Percentiles rank a stretch among this genome's conserved stretches.
phyloP scores from a whole-genome alignment of 2,888 invertebrate species.

The Willowsia nigromaculata region DNA sequence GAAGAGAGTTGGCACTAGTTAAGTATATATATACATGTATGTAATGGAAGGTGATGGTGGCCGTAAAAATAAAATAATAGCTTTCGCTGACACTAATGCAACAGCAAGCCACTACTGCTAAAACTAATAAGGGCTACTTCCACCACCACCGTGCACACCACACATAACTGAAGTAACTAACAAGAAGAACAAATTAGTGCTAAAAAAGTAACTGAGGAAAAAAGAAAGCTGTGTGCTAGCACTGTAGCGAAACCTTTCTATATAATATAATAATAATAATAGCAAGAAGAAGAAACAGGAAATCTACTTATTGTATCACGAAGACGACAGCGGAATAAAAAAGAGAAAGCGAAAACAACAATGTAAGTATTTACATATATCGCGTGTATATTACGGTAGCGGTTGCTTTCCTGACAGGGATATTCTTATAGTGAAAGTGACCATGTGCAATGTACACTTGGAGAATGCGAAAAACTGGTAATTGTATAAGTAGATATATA shows the following conservation, averaged over 20 bases:
- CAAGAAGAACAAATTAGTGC: slow-evolving; percentile 69
- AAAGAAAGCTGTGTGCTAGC: not conserved
- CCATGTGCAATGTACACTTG: not conserved
- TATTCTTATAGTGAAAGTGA: not conserved
- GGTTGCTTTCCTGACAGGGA: not conserved
- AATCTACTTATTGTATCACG: slow-evolving; percentile 50
- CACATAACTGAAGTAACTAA: slow-evolving; percentile 57
- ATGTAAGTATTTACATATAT: slow-evolving; percentile 18
- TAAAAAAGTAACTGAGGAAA: slow-evolving; percentile 40
- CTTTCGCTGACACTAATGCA: slow-evolving; percentile 73
- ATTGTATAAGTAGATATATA: slow-evolving; percentile 33
- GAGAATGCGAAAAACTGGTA: slow-evolving; percentile 2
- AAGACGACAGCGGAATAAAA: slow-evolving; percentile 32
- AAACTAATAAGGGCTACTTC: slow-evolving; percentile 73
- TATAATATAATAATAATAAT: slow-evolving; percentile 1
- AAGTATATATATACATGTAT: slow-evolving; percentile 35
- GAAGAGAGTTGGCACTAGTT: slow-evolving; percentile 42
- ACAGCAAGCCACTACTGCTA: slow-evolving; percentile 62
- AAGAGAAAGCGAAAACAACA: slow-evolving; percentile 44
- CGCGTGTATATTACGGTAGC: not conserved
- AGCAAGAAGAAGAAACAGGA: slow-evolving; percentile 39
- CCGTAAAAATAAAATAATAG: slow-evolving; percentile 75
- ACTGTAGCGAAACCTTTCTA: not conserved
- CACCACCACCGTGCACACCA: not conserved
- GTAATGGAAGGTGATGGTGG: slow-evolving; percentile 74